Conservation (phyloP, 37 sponge, comb jelly and placozoan genomes). For the Tethya wilhelma region DNA sequence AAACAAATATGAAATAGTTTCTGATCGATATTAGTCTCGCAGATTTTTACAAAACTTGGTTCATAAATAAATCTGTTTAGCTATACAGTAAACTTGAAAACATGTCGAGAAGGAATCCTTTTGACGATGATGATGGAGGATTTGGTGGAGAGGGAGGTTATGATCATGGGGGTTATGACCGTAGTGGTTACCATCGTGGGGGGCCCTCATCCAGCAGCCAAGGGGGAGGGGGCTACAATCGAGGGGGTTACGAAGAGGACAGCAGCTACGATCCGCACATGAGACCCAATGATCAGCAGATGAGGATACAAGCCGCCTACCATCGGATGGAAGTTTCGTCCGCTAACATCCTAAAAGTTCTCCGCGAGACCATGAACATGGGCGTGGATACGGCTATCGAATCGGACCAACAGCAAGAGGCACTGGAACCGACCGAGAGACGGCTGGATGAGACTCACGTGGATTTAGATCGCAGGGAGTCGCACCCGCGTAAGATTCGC, state of each 20-base stretch:
- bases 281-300: neutral
- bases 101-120: no score
- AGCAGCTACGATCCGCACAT: neutral
- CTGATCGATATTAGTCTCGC: no score
- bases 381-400: conserved; percentile 59
- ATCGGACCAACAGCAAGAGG: conserved; percentile 62
- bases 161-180: no score
- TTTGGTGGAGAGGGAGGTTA: neutral
- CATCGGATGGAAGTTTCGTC: conserved; percentile 51
- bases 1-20: no score
- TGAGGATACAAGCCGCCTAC: conserved; percentile 20
- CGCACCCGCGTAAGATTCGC: conserved; percentile 54
- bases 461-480: conserved; percentile 48
- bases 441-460: conserved; percentile 59
- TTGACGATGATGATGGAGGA: conserved; percentile 25
- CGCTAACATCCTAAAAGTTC: conserved; percentile 10
- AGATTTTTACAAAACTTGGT: no score
- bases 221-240: neutral
- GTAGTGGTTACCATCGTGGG: no score
- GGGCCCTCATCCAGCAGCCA: neutral
- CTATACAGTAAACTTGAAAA: no score
- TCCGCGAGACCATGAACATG: conserved; percentile 47
- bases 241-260: no score
- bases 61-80: no score
- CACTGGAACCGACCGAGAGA: conserved; percentile 51